phyloP scores from a whole-genome alignment of 2,888 invertebrate species.

The Aphodius granarius region DNA sequence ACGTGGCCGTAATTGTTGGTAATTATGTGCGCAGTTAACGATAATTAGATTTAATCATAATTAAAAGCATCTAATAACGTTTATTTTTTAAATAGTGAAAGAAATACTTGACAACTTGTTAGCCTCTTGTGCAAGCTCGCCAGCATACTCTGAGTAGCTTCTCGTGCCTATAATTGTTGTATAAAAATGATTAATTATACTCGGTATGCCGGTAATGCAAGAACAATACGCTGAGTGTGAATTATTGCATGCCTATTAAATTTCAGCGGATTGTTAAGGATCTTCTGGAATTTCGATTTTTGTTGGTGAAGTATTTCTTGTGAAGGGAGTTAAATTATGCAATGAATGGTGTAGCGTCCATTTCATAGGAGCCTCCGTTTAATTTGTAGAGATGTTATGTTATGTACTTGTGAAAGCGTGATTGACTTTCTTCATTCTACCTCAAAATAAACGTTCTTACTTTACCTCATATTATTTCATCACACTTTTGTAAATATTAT shows the following conservation, averaged over 20 bases:
- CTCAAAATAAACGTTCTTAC: too few relatives aligned
- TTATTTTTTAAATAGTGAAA: neutral
- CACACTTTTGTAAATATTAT: too few relatives aligned
- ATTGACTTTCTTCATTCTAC: too few relatives aligned
- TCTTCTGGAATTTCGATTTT: neutral
- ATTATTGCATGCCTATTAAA: neutral
- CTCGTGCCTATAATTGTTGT: neutral
- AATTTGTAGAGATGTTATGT: too few relatives aligned
- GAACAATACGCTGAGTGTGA: neutral
- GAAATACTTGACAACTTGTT: neutral
- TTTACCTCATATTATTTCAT: too few relatives aligned
- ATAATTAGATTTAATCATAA: neutral
- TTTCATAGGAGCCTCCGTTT: neutral
- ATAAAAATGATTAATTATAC: constrained; percentile 2
- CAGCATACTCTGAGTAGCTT: neutral
- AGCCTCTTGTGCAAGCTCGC: neutral
- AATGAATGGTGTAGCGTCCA: neutral
- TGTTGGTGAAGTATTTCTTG: neutral
- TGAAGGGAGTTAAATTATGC: neutral
- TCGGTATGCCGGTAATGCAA: neutral
- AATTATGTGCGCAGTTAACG: neutral
- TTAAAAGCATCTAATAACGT: neutral
- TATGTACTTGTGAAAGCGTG: too few relatives aligned
- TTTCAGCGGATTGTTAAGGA: neutral
- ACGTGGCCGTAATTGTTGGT: neutral